Base-by-base conservation (phyloP, 1,140 invertebrate genomes). In the Tetramorium alpestre region DNA sequence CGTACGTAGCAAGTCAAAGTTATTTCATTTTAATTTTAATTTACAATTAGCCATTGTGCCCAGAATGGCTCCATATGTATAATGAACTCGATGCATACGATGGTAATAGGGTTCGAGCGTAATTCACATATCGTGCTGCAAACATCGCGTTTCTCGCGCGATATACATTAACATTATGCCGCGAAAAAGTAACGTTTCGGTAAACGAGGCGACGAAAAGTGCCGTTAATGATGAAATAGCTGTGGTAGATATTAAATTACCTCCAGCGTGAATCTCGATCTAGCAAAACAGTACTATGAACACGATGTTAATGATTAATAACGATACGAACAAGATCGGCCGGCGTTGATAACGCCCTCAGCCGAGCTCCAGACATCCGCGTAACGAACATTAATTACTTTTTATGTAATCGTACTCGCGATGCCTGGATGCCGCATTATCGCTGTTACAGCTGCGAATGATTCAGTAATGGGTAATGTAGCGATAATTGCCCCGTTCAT, bases 401-500 rank as follows among this genome's bases (percentile, higher is more conserved):
- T 82, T 82, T 82, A 82, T n/a, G 77, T 70, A 82, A 87, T 82
- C 51, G 13, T 60, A 47, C 22, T 87, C 85, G 85, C 84, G 77
- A 72, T 85, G 86, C 85, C 70, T 33, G 33, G 85, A 58, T 86
- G n/a, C 75, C 28, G 38, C 69, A 82, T 49, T 81, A 51, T 69
- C 56, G 75, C 87, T 88, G 87, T 88, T 88, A 86, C 75, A n/a
- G 10, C 49, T 41, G 65, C 77, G 78, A 89, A 41, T 78, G 86
- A 87, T 65, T 82, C 51, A 69, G 38, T 77, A 56, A 41, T 77
- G 47, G 86, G 85, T 80, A 89, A 89, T 73, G 11, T 70, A 28
- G 18, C 18, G 44, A 41, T 87, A 82, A 82, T 72, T 70, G 47
- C 41, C 33, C 13, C 41, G 41, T 33, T 82, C 54, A 72, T 82